These are phyloP conservation scores for Channa maculata DNA, from an alignment of 2,113 vertebrate genomes.

Conservation along the genomic window DNA sequence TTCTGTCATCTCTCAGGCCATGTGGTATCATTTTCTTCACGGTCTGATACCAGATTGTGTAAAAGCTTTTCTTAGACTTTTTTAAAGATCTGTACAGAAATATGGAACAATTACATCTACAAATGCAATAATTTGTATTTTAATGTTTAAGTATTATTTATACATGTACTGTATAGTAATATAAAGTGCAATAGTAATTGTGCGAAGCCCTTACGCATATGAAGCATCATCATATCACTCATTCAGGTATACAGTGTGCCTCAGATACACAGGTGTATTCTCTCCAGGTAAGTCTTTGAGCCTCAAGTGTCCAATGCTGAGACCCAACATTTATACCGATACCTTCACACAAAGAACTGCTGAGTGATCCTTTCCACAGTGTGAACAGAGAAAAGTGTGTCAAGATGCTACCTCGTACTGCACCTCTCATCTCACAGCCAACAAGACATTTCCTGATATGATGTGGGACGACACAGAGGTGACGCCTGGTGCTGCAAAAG, in stretches of 20 bases:
- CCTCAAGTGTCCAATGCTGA: slow-evolving; percentile 44
- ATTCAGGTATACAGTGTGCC: slow-evolving; percentile 65
- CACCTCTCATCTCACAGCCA: slow-evolving; percentile 51
- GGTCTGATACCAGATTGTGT: slow-evolving; percentile 41
- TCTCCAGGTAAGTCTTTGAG: slow-evolving; percentile 53
- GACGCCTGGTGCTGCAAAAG: slow-evolving; percentile 61
- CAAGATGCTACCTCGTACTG: slow-evolving; percentile 71
- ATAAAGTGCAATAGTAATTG: slow-evolving; percentile 92
- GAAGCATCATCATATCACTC: slow-evolving; percentile 34
- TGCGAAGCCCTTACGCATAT: slow-evolving; percentile 49
- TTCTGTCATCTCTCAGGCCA: slow-evolving; percentile 50
- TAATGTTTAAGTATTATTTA: slow-evolving; percentile 77
- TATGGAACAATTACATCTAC: slow-evolving; percentile 47
- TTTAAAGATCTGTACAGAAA: slow-evolving; percentile 49
- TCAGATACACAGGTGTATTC: slow-evolving; percentile 33
- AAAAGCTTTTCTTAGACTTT: neutral
- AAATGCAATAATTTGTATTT: slow-evolving; percentile 60
- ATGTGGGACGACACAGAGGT: slow-evolving; percentile 53
- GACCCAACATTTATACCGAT: neutral
- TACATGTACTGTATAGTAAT: slow-evolving; percentile 87
- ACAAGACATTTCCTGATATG: slow-evolving; percentile 16
- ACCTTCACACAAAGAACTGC: slow-evolving; percentile 41
- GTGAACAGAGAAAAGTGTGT: slow-evolving; percentile 45
- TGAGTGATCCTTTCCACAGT: slow-evolving; percentile 33
- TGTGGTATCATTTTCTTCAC: slow-evolving; percentile 72